Evolutionary conservation across 2,888 invertebrate genomes (phyloP), one percentile per base, ranked within the genome.

Genomic region (Ophonus ardosiacus): DNA sequence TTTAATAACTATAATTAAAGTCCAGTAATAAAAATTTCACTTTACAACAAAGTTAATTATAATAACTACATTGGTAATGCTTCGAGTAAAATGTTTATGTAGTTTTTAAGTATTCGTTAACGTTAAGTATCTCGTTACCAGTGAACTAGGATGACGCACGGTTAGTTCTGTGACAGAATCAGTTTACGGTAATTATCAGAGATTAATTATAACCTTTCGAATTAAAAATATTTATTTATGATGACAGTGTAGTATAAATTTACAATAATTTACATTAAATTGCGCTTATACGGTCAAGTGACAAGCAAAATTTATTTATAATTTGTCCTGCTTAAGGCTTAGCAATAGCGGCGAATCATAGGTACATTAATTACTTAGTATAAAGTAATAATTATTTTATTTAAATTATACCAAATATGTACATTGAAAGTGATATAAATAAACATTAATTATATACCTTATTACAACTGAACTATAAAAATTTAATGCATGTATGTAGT

Each of bases 201-300:
- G 68, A 68, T 68, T 68, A 68, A 68, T 68, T 68, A 68, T 68
- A 68, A 68, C 68, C 68, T 68, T 68, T 68, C n/a, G 15, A 5
- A 15, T 68, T 38, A 68, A 63, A 68, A 68, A 1, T 68, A 31
- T 21, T 63, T 68, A 68, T 68, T 68, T 68, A 68, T 68, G 68
- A 13, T 15, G 1, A 0, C 10, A n/a, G 31, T 68, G 15, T n/a
- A n/a, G 68, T 68, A 68, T 68, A 68, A 68, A 68, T 68, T 68
- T 38, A 38, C 68, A 68, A 68, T 68, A 68, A 68, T 68, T 68
- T 59, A 59, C 59, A 59, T 17, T 59, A 59, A 59, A 17, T 59
- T 68, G 38, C 31, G 68, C 24, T 31, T 68, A 68, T 68, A 38
- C 6, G 38, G n/a, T 15, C 0, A 15, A 38, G 38, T 68, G 68